Conservation (phyloP, 2,888 invertebrate genomes). For the Chromoteleia sp. region DNA sequence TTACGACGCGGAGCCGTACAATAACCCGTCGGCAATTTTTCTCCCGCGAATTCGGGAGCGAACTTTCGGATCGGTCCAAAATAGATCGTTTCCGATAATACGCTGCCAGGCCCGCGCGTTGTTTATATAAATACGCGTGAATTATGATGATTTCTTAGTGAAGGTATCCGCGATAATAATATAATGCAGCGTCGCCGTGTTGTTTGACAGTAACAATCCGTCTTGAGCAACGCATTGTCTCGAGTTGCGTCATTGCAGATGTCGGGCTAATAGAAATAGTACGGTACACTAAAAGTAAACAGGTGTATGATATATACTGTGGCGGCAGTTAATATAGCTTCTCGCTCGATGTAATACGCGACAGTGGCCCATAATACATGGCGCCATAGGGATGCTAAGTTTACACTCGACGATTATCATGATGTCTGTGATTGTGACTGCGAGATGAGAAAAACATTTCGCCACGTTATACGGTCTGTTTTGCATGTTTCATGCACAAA, state of each 20-base stretch:
- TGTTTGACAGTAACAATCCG: slow-evolving; percentile 53
- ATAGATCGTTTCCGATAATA: slow-evolving; percentile 7
- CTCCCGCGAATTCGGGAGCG: no score
- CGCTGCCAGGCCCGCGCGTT: slow-evolving; percentile 1
- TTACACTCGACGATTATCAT: slow-evolving; percentile 62
- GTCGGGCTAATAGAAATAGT: slow-evolving; percentile 75
- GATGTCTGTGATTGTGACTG: slow-evolving; percentile 49
- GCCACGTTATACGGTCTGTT: slow-evolving; percentile 20
- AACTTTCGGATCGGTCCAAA: no score
- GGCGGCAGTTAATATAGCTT: slow-evolving; percentile 69
- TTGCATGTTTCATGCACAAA: slow-evolving; percentile 5
- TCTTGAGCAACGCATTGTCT: slow-evolving; percentile 51
- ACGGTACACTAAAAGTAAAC: slow-evolving; percentile 74
- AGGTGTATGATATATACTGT: slow-evolving; percentile 73
- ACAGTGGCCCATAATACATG: slow-evolving; percentile 66
- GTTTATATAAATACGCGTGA: slow-evolving; percentile 37
- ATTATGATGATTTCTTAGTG: slow-evolving; percentile 35
- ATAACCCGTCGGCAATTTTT: no score
- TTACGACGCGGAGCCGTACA: slow-evolving; percentile 24
- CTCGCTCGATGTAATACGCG: slow-evolving; percentile 72
- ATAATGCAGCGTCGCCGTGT: slow-evolving; percentile 32
- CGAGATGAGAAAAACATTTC: slow-evolving; percentile 27
- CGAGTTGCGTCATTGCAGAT: slow-evolving; percentile 60
- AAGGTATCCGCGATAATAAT: slow-evolving; percentile 39
- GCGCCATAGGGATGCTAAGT: slow-evolving; percentile 66